Conservation (phyloP, 2,888 invertebrate genomes). For the Lypha dubia region DNA sequence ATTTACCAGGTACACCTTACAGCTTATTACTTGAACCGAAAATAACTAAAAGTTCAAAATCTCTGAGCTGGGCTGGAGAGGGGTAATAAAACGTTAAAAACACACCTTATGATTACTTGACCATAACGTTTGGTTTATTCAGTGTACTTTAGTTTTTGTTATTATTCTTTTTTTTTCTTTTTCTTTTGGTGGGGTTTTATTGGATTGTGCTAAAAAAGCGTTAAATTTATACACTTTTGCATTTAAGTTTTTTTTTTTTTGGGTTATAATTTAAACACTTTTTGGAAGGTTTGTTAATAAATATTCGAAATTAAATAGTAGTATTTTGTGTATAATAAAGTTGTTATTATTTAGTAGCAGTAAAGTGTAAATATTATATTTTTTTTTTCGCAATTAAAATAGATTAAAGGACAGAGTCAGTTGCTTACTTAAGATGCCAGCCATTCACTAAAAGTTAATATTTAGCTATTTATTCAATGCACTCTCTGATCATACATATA, state of each 20-base stretch:
- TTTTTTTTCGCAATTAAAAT: not conserved
- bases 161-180: not conserved
- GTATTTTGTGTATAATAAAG: constrained; percentile 27
- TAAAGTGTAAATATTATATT: not conserved
- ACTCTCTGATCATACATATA: too few relatives aligned
- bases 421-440: not conserved
- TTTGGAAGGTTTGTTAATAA: constrained; percentile 48
- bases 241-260: constrained; percentile 41
- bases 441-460: not conserved
- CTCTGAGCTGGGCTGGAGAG: too few relatives aligned
- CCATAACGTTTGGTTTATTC: constrained; percentile 53
- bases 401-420: constrained; percentile 8
- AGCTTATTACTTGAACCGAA: constrained; percentile 65
- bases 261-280: constrained; percentile 37
- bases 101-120: constrained; percentile 67
- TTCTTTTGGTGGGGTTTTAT: not conserved
- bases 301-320: constrained; percentile 35
- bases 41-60: constrained; percentile 55
- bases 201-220: constrained; percentile 54
- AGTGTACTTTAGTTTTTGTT: constrained; percentile 9
- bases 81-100: constrained; percentile 2
- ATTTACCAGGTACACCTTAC: constrained; percentile 35
- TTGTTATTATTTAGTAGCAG: constrained; percentile 52
- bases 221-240: constrained; percentile 66
- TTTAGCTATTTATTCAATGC: too few relatives aligned